A percentile compares a stretch with the other conserved stretches of the same genome.
These are phyloP conservation scores for Colius striatus DNA, from an alignment of 2,113 vertebrate species.

Conservation along the genomic window DNA sequence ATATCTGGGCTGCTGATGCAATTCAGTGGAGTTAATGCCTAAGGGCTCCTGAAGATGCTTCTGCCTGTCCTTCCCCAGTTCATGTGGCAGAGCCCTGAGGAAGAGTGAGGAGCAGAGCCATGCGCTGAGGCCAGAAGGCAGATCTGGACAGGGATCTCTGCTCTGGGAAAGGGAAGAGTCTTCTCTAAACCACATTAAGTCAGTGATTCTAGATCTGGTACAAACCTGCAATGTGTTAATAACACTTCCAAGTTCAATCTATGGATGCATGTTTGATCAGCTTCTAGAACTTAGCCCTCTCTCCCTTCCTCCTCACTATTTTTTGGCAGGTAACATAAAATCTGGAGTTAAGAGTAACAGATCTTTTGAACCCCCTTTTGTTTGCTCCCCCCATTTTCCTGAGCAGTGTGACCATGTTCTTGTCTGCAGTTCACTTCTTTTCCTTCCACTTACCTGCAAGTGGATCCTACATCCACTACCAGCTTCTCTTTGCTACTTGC, in stretches of 20 bases:
- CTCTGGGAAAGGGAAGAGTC: neutral
- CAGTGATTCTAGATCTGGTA: neutral
- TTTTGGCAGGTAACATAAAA: neutral
- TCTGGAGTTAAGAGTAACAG: neutral
- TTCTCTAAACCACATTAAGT: neutral
- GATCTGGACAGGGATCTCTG: neutral
- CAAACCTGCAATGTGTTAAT: neutral
- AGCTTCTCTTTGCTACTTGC: neutral
- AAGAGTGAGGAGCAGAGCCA: neutral
- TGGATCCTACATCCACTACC: neutral
- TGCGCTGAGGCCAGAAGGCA: neutral
- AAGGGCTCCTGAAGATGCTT: neutral
- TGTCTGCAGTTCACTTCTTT: neutral
- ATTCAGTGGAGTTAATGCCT: neutral
- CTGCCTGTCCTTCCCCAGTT: neutral
- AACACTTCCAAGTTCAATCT: neutral
- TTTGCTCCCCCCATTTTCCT: neutral
- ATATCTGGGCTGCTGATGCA: neutral
- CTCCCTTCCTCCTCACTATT: neutral
- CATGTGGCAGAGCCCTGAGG: neutral
- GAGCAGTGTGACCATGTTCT: neutral
- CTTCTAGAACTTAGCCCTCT: neutral
- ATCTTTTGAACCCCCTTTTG: neutral
- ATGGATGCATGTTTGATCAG: neutral
- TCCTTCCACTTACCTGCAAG: neutral